phyloP scores from a whole-genome alignment of 2,113 vertebrate genomes.

The Esox niger region DNA sequence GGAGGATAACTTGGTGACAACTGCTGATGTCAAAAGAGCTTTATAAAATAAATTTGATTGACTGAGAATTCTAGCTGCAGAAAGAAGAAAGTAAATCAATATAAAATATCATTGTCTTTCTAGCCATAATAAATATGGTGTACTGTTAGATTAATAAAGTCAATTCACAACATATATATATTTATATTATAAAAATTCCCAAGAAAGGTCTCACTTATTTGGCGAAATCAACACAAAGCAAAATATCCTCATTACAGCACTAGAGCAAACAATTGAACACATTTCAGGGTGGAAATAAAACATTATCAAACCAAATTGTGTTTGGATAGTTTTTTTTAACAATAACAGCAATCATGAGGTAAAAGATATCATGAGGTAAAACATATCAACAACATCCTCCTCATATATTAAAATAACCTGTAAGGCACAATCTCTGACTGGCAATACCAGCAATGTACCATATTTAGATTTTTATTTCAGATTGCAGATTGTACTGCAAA shows the following conservation, averaged over 20 bases:
- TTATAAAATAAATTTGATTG: no score
- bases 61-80: no score
- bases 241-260: background rate
- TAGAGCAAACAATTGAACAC: background rate
- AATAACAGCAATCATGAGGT: background rate
- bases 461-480: background rate
- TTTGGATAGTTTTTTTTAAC: background rate
- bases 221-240: background rate
- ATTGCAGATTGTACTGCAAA: background rate
- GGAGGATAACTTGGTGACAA: no score
- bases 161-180: background rate
- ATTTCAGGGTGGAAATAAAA: background rate
- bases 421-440: slow-evolving; percentile 55
- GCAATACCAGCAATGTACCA: background rate
- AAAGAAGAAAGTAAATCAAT: no score
- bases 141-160: background rate
- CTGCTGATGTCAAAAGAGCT: no score
- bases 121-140: background rate
- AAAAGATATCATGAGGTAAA: background rate
- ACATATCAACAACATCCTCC: background rate
- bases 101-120: background rate
- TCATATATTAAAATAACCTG: background rate
- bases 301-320: no score
- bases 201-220: background rate
- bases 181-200: background rate